Conservation (phyloP, 2,113 vertebrate genomes). For the Sigmodon hispidus region DNA sequence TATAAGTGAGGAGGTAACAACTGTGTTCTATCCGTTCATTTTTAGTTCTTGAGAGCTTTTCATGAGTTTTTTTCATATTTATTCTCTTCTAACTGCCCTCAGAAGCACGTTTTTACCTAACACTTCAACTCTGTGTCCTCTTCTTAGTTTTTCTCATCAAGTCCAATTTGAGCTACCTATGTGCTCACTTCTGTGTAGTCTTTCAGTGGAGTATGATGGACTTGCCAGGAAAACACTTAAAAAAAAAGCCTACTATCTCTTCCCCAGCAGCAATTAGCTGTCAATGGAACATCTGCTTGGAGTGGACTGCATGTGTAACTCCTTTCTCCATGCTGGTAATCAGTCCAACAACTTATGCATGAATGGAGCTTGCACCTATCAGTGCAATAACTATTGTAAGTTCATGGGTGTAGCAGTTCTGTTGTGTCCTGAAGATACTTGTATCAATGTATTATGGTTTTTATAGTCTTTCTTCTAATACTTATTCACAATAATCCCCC, state of each 20-base stretch:
- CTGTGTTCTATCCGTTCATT: neutral
- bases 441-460: neutral
- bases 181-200: neutral
- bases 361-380: neutral
- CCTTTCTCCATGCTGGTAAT: neutral
- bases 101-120: no score
- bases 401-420: neutral
- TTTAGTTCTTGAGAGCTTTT: neutral
- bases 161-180: neutral
- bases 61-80: neutral
- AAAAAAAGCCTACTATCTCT: neutral
- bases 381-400: no score
- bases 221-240: neutral
- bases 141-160: neutral
- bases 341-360: no score
- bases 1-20: neutral
- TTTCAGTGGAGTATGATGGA: neutral
- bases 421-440: neutral
- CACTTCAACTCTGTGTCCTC: neutral
- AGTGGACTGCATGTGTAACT: neutral
- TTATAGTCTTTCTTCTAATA: neutral
- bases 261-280: neutral
- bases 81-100: neutral
- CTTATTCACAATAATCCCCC: neutral
- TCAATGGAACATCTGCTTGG: neutral